Evolutionary conservation across 2,113 vertebrate species (phyloP).

Genomic region (Colinus virginianus): DNA sequence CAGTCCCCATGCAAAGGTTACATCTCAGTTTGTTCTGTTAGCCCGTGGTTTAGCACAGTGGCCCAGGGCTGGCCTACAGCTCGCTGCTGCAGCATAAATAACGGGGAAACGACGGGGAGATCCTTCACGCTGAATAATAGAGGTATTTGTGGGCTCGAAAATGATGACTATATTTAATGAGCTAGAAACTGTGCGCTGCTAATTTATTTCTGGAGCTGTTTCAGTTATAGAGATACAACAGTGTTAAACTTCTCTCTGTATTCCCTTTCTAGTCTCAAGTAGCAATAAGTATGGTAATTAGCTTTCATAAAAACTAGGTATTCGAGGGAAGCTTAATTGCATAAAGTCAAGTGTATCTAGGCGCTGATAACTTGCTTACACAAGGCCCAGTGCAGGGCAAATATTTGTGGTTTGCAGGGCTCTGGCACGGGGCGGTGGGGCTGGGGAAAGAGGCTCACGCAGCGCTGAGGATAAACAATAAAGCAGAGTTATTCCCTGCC

Average conservation of each 20-base stretch:
- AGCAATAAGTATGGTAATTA: conserved; percentile 30
- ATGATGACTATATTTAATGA: not conserved
- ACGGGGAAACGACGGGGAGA: not conserved
- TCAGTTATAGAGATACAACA: not conserved
- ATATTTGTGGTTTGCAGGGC: conserved; percentile 14
- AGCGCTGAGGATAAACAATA: conserved; percentile 25
- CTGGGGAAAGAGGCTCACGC: conserved; percentile 3
- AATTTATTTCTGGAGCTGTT: not conserved
- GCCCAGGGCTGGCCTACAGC: not conserved
- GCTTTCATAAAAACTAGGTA: conserved; percentile 10
- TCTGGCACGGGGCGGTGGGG: not conserved
- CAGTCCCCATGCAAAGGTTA: fast-evolving
- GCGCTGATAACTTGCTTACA: conserved; percentile 48
- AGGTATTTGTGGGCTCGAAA: not conserved
- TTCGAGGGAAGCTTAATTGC: conserved; percentile 31
- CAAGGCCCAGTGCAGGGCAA: conserved; percentile 1
- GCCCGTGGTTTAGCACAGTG: not conserved
- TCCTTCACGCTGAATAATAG: not conserved
- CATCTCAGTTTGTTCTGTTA: not conserved
- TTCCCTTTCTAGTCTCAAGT: not conserved
- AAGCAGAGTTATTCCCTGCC: conserved; percentile 27
- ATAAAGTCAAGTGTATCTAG: not conserved
- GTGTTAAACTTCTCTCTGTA: not conserved
- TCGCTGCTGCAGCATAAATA: fast-evolving
- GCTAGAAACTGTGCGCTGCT: not conserved